These are phyloP conservation scores for Bufo bufo DNA, from an alignment of 2,113 vertebrate species.

Conservation along the genomic window DNA sequence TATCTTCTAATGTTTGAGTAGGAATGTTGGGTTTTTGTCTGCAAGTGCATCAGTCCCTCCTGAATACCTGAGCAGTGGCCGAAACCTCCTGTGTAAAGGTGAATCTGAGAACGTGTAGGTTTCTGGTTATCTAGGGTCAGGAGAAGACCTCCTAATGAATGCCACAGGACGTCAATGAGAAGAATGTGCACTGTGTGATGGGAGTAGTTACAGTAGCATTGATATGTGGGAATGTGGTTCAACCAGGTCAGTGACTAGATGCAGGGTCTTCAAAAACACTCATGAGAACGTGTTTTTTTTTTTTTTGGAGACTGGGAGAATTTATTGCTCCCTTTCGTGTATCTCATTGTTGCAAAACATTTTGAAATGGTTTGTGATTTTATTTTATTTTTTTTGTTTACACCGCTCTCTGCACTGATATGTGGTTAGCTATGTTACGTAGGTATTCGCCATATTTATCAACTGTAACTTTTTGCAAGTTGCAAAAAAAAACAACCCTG, in stretches of 20 bases:
- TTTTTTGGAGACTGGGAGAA: no score
- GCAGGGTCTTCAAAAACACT: not conserved
- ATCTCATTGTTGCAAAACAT: no score
- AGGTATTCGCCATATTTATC: no score
- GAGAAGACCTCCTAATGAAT: not conserved
- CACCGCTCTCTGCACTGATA: no score
- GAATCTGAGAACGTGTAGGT: not conserved
- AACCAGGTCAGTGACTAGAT: not conserved
- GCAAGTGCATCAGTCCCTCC: not conserved
- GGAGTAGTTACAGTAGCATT: not conserved
- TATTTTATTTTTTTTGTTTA: no score
- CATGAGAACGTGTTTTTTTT: no score
- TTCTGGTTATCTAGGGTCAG: not conserved
- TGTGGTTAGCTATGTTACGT: no score
- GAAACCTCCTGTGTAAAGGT: not conserved
- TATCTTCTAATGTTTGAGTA: not conserved
- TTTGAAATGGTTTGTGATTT: no score
- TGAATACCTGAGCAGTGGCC: not conserved
- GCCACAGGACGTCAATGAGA: no score
- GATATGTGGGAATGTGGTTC: not conserved
- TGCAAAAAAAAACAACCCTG: no score
- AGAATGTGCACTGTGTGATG: not conserved
- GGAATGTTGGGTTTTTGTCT: not conserved
- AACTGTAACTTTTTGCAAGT: no score
- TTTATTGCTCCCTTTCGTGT: no score